Evolutionary conservation across 1,140 invertebrate species (phyloP), one percentile per base, ranked within the genome.

Genomic region (Papilio aristodemus): DNA sequence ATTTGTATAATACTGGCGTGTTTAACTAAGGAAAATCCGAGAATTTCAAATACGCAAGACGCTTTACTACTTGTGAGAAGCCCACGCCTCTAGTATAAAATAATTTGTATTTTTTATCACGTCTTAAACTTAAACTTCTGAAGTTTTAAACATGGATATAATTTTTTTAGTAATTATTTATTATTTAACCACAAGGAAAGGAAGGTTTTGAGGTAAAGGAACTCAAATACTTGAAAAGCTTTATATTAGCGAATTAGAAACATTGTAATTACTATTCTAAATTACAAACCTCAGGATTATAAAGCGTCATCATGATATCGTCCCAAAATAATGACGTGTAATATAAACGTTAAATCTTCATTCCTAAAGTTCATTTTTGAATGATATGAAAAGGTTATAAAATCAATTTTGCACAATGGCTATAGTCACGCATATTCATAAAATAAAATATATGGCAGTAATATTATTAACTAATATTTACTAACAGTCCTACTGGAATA

Each of bases 371-470:
- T 63, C 46, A 77, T 19, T 77, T 73, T 82, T 54, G 78, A 54
- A 67, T 78, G 68, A 57, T 68, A 71, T 76, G 60, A 68, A 71
- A 68, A 71, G 70, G 73, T 71, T 72, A 79, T 80, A 81, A 86
- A 84, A 85, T 82, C 84, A 86, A 80, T 86, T 86, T 86, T 82
- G 72, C 79, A 76, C 71, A 82, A 85, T 82, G 83, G 72, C 39
- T 43, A 67, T 22, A 81, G 84, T 88, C 86, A 87, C 86, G 86
- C 77, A 88, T 43, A 63, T 69, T 60, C 67, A 86, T 87, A 85
- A 86, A 85, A 86, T 80, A 81, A 85, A 85, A 85, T 84, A 79
- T 72, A 72, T 72, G 62, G 76, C 71, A 70, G 75, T 72, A 73
- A 76, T 81, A 77, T 77, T 84, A 81, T 22, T 62, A 11, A 62